Percentiles rank a stretch among this genome's conserved stretches.
phyloP scores from a whole-genome alignment of 2,797 vertebrate species.

The Chanos chanos region DNA sequence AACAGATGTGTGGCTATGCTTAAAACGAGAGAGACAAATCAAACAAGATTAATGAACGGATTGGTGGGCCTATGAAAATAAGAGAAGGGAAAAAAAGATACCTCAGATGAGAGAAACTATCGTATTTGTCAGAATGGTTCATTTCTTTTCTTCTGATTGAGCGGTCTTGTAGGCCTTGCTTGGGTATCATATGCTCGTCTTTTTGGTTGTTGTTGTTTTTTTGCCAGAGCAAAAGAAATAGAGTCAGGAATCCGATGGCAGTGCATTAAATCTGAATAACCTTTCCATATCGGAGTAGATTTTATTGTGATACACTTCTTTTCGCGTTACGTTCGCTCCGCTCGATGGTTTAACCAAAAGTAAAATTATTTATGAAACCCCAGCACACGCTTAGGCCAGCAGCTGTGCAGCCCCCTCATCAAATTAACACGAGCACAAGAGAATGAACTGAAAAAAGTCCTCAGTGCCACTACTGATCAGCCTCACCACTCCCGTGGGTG shows the following conservation, averaged over 20 bases:
- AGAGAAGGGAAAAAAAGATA: conserved; percentile 9
- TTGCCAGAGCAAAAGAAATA: conserved; percentile 36
- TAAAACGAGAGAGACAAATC: too few relatives aligned
- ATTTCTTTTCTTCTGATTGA: neutral
- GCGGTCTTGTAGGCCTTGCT: conserved; percentile 6
- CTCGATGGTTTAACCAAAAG: conserved; percentile 59
- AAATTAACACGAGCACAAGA: conserved; percentile 72
- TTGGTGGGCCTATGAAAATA: too few relatives aligned
- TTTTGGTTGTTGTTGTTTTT: conserved; percentile 15
- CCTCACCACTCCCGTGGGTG: conserved; percentile 60
- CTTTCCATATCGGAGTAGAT: conserved; percentile 53
- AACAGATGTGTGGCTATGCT: too few relatives aligned
- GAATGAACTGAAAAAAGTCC: conserved; percentile 64
- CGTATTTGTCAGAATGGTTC: neutral
- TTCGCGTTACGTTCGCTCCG: conserved; percentile 50
- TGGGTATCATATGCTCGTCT: conserved; percentile 35
- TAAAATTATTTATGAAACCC: conserved; percentile 72
- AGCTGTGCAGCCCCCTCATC: conserved; percentile 64
- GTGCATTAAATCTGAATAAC: conserved; percentile 62
- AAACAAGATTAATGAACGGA: too few relatives aligned
- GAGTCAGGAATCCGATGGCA: conserved; percentile 44
- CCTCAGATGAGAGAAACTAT: neutral
- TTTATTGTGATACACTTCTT: conserved; percentile 53
- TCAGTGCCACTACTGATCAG: conserved; percentile 69
- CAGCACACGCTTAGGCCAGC: conserved; percentile 53